These are phyloP conservation scores for Rhimphoctona megacephalus DNA, from an alignment of 2,888 invertebrate genomes.

Conservation along the genomic window DNA sequence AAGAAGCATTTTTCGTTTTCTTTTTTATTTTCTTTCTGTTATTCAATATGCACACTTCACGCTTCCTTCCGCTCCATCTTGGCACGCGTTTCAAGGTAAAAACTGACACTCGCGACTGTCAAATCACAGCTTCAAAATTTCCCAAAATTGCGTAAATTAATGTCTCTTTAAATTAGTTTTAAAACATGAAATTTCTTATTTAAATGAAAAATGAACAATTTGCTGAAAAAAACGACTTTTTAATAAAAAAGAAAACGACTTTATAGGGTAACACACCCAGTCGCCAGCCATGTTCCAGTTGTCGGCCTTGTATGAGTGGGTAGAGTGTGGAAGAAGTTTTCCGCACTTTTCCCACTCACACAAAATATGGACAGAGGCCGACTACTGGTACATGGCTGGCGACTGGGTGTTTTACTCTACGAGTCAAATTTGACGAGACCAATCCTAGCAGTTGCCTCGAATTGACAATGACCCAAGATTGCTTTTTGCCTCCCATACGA, in stretches of 20 bases:
- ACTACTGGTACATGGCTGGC: too few species aligned
- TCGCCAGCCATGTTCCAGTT: too few species aligned
- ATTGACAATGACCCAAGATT: not conserved
- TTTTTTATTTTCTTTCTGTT: constrained; percentile 73
- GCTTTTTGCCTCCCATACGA: not conserved
- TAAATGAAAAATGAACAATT: not conserved
- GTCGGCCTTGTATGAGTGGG: too few species aligned
- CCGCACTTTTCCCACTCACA: too few species aligned
- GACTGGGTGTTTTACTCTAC: too few species aligned
- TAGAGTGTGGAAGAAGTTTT: too few species aligned
- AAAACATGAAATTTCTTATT: not conserved
- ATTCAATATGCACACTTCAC: constrained; percentile 72
- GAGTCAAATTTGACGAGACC: not conserved
- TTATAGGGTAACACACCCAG: too few species aligned
- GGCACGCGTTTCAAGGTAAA: constrained; percentile 71
- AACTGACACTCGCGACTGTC: not conserved
- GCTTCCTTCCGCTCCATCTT: constrained; percentile 76
- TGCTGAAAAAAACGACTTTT: not conserved
- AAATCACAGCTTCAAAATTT: too few species aligned
- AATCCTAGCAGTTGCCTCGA: not conserved
- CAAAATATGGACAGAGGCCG: too few species aligned
- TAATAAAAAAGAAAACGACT: not conserved
- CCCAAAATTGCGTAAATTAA: not conserved
- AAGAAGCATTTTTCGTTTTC: constrained; percentile 72
- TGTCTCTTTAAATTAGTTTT: not conserved